phyloP scores from a whole-genome alignment of 2,888 invertebrate species.

The Sesia bembeciformis region DNA sequence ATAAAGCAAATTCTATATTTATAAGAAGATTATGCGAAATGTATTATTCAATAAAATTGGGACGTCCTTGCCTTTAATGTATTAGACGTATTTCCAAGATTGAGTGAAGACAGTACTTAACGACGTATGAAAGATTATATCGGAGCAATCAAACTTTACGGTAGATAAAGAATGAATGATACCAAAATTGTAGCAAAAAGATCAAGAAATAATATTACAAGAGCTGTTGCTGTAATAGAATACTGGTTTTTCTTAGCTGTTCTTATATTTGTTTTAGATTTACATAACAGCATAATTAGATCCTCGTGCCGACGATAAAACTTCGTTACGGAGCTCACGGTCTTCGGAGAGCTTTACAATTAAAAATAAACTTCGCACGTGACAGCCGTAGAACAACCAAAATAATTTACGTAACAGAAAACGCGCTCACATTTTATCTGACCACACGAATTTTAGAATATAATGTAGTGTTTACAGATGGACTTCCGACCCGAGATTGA shows the following conservation, averaged over 20 bases:
- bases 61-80: slow-evolving; percentile 16
- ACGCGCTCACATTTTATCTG: slow-evolving; percentile 22
- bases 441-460: neutral
- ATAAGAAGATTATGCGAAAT: slow-evolving; percentile 33
- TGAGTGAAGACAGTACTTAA: too few species aligned
- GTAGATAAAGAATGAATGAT: too few species aligned
- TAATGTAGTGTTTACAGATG: neutral
- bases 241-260: too few species aligned
- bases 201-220: too few species aligned
- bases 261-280: too few species aligned
- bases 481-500: neutral
- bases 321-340: too few species aligned
- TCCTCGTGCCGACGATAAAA: too few species aligned
- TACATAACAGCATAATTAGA: too few species aligned
- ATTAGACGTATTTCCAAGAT: slow-evolving; percentile 7
- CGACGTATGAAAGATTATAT: too few species aligned
- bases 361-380: slow-evolving; percentile 52
- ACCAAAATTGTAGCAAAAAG: too few species aligned
- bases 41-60: slow-evolving; percentile 17
- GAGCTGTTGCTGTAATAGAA: too few species aligned
- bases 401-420: slow-evolving; percentile 33
- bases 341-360: neutral
- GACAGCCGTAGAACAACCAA: slow-evolving; percentile 29
- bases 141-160: too few species aligned
- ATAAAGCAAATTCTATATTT: slow-evolving; percentile 30